Percentiles rank a stretch among this genome's conserved stretches.
Evolutionary conservation across 1,140 invertebrate genomes (phyloP).

Genomic region (Brachionus koreanus): DNA sequence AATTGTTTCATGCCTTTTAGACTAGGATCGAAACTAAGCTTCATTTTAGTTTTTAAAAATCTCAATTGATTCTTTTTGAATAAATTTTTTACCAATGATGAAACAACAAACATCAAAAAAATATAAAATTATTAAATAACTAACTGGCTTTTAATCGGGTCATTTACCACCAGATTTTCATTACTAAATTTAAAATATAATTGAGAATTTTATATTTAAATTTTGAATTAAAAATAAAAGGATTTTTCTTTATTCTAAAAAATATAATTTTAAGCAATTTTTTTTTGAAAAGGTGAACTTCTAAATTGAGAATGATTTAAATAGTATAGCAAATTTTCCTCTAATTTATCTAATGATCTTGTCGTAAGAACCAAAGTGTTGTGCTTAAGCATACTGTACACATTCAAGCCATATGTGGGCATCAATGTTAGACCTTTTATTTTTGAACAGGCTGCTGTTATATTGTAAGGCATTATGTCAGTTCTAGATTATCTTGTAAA

Average conservation of each 20-base stretch:
- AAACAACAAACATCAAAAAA: not conserved
- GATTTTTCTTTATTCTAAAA: not conserved
- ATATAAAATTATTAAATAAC: not conserved
- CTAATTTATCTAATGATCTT: constrained; percentile 26
- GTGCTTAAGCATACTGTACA: constrained; percentile 45
- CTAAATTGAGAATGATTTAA: constrained; percentile 32
- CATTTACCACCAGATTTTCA: not conserved
- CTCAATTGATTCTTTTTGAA: not conserved
- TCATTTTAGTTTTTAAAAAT: not conserved
- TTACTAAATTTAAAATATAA: not conserved
- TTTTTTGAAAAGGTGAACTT: constrained; percentile 30
- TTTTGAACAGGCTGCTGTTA: constrained; percentile 71
- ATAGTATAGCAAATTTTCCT: constrained; percentile 12
- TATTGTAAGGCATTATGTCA: constrained; percentile 80
- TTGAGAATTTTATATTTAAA: not conserved
- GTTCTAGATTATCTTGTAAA: constrained; percentile 60
- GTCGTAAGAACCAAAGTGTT: constrained; percentile 42
- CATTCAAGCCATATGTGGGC: constrained; percentile 72
- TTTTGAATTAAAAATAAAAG: not conserved
- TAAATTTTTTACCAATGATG: not conserved
- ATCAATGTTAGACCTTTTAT: constrained; percentile 84
- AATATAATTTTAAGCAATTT: not conserved
- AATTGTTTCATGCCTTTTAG: constrained; percentile 20
- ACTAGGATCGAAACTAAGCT: constrained; percentile 15
- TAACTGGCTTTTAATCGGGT: not conserved